Conservation (phyloP, 2,113 vertebrate genomes). For the Hippoglossus stenolepis region DNA sequence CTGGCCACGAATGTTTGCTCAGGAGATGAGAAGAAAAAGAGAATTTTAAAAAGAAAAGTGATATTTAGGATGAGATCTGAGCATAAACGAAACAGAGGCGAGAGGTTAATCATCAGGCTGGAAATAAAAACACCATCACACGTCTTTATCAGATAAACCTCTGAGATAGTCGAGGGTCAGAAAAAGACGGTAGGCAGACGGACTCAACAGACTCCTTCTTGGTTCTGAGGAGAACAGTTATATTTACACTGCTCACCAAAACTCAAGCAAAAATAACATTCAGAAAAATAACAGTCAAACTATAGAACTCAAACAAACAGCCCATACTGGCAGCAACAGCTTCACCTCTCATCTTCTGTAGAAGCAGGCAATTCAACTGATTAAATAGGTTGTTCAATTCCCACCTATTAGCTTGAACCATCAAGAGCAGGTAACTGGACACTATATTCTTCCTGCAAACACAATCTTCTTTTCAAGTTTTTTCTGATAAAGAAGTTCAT, state of each 20-base stretch:
- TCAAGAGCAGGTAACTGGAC: background rate
- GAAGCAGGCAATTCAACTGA: background rate
- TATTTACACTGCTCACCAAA: background rate
- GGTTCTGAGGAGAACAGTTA: background rate
- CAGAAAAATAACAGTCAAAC: background rate
- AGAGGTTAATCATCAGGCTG: conserved; percentile 21
- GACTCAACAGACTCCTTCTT: background rate
- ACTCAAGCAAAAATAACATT: too few relatives aligned
- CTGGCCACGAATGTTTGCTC: conserved; percentile 53
- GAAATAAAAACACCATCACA: conserved; percentile 32
- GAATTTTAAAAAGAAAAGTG: background rate
- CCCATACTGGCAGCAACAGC: too few relatives aligned
- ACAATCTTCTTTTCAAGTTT: background rate
- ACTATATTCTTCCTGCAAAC: background rate
- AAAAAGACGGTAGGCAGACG: background rate
- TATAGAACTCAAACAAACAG: background rate
- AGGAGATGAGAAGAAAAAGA: conserved; percentile 51
- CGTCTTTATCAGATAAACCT: conserved; percentile 31
- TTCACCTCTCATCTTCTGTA: background rate
- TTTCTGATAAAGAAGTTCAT: background rate
- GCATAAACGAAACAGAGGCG: background rate
- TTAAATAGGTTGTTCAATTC: background rate
- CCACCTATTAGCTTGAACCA: background rate
- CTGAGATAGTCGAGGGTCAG: conserved; percentile 6
- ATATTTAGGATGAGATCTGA: conserved; percentile 13